Conservation (phyloP, 2,797 vertebrate species). For the Cygnus olor region DNA sequence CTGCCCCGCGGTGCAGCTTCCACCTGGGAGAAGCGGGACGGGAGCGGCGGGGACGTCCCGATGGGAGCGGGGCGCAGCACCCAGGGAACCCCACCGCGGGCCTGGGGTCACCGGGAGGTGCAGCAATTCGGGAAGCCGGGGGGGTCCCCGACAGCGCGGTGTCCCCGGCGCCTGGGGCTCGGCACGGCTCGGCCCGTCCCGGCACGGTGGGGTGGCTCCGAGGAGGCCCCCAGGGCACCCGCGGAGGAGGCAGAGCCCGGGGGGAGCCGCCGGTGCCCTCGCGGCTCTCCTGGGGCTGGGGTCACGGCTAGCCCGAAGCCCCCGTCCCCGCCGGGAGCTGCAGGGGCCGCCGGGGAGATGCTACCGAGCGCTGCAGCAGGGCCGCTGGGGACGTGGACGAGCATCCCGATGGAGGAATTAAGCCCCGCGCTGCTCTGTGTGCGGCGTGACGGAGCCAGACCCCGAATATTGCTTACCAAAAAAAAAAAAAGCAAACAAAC, state of each 20-base stretch:
- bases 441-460: neutral
- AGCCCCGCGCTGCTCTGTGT: neutral
- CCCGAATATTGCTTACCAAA: neutral
- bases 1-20: neutral
- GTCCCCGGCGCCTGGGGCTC: neutral
- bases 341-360: neutral
- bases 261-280: neutral
- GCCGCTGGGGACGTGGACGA: neutral
- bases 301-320: neutral
- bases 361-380: neutral
- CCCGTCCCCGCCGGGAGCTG: neutral
- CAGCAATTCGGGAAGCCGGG: neutral
- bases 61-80: neutral
- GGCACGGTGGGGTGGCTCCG: too few species aligned
- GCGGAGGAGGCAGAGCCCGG: neutral
- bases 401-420: neutral
- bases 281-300: neutral
- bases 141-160: neutral
- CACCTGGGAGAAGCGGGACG: neutral
- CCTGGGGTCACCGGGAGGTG: neutral
- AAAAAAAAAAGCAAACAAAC: too few species aligned
- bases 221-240: neutral
- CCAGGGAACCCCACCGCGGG: neutral
- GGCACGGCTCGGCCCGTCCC: neutral
- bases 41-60: accelerated